Percentiles rank a stretch among this genome's conserved stretches.
Evolutionary conservation across 1,140 invertebrate species (phyloP).

Genomic region (Drosophila simulans): DNA sequence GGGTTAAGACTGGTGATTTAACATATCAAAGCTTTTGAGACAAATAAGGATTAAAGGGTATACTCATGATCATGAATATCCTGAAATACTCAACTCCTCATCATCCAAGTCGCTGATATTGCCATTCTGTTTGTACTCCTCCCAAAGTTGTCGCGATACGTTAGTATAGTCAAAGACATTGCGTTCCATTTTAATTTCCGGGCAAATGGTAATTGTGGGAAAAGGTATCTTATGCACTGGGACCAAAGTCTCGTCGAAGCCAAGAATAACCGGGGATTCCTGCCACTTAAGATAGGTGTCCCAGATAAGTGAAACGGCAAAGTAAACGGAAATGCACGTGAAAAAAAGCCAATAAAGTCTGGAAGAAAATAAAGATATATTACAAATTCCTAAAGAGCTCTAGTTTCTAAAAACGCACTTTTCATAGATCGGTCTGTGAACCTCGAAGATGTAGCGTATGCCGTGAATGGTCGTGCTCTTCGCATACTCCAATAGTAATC

Average conservation of each 20-base stretch:
- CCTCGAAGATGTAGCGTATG: conserved; percentile 83
- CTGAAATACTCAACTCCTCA: conserved; percentile 68
- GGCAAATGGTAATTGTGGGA: conserved; percentile 87
- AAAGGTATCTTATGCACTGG: conserved; percentile 88
- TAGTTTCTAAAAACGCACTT: conserved; percentile 53
- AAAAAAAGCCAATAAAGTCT: conserved; percentile 79
- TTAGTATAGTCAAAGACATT: conserved; percentile 86
- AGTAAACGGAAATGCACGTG: conserved; percentile 76
- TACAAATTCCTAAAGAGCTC: rapidly evolving
- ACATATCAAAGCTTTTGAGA: too few relatives aligned
- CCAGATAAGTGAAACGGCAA: conserved; percentile 85
- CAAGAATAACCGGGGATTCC: conserved; percentile 87
- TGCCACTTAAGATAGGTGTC: conserved; percentile 88
- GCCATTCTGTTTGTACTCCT: conserved; percentile 41
- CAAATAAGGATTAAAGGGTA: too few relatives aligned
- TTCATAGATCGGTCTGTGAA: conserved; percentile 80
- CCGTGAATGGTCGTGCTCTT: conserved; percentile 84
- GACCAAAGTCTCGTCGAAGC: conserved; percentile 87
- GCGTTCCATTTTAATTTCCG: conserved; percentile 87
- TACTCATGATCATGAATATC: background rate
- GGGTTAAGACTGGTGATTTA: too few relatives aligned
- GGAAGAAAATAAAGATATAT: background rate
- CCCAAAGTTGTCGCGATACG: conserved; percentile 72
- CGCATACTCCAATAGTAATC: conserved; percentile 82
- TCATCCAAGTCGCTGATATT: conserved; percentile 46